Evolutionary conservation across 2,113 vertebrate species (phyloP), one percentile per base, ranked within the genome.

Genomic region (Engraulis encrasicolus): DNA sequence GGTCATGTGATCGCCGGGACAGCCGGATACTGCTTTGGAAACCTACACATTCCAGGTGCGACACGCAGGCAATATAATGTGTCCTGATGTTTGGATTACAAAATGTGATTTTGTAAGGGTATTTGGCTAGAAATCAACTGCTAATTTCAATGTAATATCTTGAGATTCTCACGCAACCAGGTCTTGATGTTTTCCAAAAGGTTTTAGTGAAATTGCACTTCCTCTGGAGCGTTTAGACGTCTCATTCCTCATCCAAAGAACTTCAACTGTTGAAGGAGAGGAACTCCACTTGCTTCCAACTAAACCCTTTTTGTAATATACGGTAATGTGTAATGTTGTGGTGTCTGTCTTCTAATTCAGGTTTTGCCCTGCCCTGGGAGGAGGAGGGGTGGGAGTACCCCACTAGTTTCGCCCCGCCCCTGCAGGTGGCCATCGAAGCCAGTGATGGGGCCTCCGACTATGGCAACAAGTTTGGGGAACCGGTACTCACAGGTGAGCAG

Each of bases 391-490:
- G 95, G 91, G 92, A 94, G 37, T 97, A 98, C 87, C 97, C 97
- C 1, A 87, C 90, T 19, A 96, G 95, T 90, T 97, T 97, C 27
- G 97, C 97, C 19, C 84, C 84, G 0, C 96, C 97, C 0, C 92
- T 99, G 86, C 96, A 99, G 83, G 93, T 99, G 54, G 96, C 96
- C 34, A 92, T 98, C 1, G 95, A 97, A 78, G 97, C 97, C 89
- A 98, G 97, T n/a, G 90, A 98, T 0, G 97, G 97, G 0, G 97
- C 97, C 6, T 98, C 97, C 0, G 97, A 99, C 90, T 99, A 99
- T 0, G 97, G 97, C 82, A 99, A 99, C 93, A 99, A 98, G 87
- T 98, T 98, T 89, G 97, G 97, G 45, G 97, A 99, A 40, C 97
- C 97, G 0, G 95, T 99, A 7, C 89, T 99, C 52, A 94, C 97